These are phyloP conservation scores for Aplodontia rufa DNA, from an alignment of 2,113 vertebrate genomes.

Conservation along the genomic window DNA sequence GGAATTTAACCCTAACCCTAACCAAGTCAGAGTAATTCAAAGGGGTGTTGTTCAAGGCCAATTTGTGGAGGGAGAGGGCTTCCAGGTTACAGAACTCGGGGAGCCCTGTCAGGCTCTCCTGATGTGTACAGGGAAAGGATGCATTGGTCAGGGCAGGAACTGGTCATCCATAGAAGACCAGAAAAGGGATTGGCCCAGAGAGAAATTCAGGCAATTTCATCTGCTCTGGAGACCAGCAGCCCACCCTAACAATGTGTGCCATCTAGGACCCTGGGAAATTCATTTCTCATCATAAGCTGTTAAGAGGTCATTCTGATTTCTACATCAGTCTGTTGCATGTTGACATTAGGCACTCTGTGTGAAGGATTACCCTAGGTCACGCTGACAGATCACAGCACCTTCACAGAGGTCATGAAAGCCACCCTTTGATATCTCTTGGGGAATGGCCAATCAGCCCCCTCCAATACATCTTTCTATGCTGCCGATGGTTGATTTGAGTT, in stretches of 20 bases:
- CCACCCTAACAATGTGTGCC: background rate
- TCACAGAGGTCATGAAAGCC: background rate
- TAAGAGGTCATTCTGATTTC: background rate
- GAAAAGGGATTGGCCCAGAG: background rate
- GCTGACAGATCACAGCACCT: background rate
- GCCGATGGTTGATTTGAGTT: background rate
- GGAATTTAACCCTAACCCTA: too few relatives aligned
- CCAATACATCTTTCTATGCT: background rate
- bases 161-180: background rate
- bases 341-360: background rate
- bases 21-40: background rate
- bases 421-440: background rate
- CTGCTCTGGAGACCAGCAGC: background rate
- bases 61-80: background rate
- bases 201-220: background rate
- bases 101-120: accelerated
- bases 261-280: background rate
- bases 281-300: background rate
- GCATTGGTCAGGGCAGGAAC: background rate
- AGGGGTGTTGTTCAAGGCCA: background rate
- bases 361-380: background rate
- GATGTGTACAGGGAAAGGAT: background rate
- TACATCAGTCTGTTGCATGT: background rate
- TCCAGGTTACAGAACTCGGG: background rate
- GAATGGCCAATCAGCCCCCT: background rate